A percentile compares a stretch with the other conserved stretches of the same genome.
These are phyloP conservation scores for Lasioglossum albipes DNA, from an alignment of 1,140 invertebrate genomes.

Conservation along the genomic window DNA sequence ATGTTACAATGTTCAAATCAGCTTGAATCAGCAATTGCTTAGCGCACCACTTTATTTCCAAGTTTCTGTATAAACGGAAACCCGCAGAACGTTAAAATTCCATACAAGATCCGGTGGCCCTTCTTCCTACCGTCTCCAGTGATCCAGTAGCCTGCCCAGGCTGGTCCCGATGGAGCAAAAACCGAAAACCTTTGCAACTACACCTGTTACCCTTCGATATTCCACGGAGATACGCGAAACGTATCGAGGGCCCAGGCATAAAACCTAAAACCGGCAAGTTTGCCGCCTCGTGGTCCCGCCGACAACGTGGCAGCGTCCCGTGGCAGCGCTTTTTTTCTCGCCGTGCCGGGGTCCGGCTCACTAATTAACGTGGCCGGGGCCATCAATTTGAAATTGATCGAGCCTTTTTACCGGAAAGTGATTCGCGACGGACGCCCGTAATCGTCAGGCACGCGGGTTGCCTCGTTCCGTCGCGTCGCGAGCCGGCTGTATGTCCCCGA, in stretches of 20 bases:
- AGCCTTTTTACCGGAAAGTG: slow-evolving; percentile 67
- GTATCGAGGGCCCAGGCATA: slow-evolving; percentile 38
- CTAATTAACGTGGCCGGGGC: slow-evolving; percentile 73
- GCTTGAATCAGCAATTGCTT: too few relatives aligned
- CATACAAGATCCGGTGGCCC: too few relatives aligned
- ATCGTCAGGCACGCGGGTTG: slow-evolving; percentile 7
- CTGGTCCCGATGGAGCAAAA: slow-evolving; percentile 12
- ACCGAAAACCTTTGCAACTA: slow-evolving; percentile 33
- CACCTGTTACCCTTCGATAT: slow-evolving; percentile 33
- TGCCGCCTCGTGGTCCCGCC: slow-evolving; percentile 35
- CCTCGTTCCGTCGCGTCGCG: not conserved
- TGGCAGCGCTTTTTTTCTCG: slow-evolving; percentile 45
- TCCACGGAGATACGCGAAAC: slow-evolving; percentile 7
- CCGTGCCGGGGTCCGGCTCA: slow-evolving; percentile 62
- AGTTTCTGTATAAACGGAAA: too few relatives aligned
- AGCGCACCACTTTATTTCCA: too few relatives aligned
- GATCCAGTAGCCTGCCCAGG: too few relatives aligned
- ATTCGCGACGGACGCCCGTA: slow-evolving; percentile 50
- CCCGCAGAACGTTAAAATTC: too few relatives aligned
- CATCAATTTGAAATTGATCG: slow-evolving; percentile 75
- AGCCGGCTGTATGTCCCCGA: not conserved
- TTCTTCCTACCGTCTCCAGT: too few relatives aligned
- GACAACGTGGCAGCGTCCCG: slow-evolving; percentile 2
- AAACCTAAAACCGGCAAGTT: slow-evolving; percentile 54
- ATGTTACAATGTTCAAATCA: too few relatives aligned